Conservation (phyloP, 2,113 vertebrate genomes). For the Sylvia atricapilla region DNA sequence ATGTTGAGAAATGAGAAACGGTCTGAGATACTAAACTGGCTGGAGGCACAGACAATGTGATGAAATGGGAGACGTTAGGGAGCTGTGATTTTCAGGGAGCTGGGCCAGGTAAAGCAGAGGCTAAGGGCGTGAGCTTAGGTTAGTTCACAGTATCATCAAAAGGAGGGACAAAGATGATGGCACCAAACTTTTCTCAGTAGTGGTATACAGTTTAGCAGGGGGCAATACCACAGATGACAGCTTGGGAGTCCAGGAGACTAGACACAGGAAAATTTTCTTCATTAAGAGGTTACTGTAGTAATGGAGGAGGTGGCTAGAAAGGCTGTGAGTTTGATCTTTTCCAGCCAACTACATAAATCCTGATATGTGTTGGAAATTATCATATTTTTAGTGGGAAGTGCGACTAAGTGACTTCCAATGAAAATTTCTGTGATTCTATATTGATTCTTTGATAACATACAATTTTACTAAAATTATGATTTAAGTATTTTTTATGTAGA, state of each 20-base stretch:
- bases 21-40: neutral
- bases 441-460: neutral
- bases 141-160: neutral
- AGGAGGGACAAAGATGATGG: neutral
- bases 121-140: neutral
- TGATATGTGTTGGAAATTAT: neutral
- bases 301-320: neutral
- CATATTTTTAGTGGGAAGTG: neutral
- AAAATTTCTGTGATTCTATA: neutral
- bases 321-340: neutral
- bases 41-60: neutral
- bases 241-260: neutral
- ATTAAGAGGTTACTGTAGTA: neutral
- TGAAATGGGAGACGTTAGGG: neutral
- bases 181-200: neutral
- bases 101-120: neutral
- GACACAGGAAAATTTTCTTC: neutral
- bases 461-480: neutral
- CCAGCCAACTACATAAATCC: neutral
- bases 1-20: neutral
- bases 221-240: fast-evolving
- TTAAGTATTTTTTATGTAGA: neutral
- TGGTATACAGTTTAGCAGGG: neutral
- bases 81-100: neutral
- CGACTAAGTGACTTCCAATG: neutral